These are phyloP conservation scores for Actinernus sp. DNA, from an alignment of 92 coral and sea anemone genomes.

Conservation along the genomic window DNA sequence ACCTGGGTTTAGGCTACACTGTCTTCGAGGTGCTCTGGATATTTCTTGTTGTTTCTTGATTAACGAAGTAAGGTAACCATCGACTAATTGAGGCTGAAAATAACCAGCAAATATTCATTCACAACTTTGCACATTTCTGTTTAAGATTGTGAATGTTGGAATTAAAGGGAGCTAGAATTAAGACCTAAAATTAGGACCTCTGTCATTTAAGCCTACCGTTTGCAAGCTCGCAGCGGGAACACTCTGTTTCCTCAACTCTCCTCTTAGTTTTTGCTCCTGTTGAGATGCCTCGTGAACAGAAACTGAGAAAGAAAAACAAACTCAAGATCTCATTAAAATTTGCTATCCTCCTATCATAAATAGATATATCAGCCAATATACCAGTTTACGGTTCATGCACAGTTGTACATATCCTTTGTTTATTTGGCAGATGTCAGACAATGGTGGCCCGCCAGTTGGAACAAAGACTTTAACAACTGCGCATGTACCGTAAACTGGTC, in stretches of 20 bases:
- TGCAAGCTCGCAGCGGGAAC: slow-evolving; percentile 69
- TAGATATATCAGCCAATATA: no score
- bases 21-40: slow-evolving; percentile 84
- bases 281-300: slow-evolving; percentile 96
- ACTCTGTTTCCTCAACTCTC: slow-evolving; percentile 88
- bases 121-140: background rate
- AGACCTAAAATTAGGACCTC: background rate
- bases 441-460: no score
- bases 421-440: no score
- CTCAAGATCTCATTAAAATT: background rate
- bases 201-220: slow-evolving; percentile 55
- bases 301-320: slow-evolving; percentile 41
- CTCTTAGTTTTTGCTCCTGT: slow-evolving; percentile 93
- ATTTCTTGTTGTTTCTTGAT: slow-evolving; percentile 73
- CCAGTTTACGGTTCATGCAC: no score
- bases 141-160: background rate
- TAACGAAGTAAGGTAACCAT: slow-evolving; percentile 51
- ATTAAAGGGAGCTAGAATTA: no score
- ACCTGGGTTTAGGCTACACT: slow-evolving; percentile 88
- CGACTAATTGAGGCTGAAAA: slow-evolving; percentile 70
- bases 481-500: no score
- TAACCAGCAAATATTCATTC: background rate
- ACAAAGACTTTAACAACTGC: no score
- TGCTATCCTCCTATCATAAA: no score
- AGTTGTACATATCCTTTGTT: no score